These are phyloP conservation scores for Apodemus speciosus DNA, from an alignment of 2,113 vertebrate species.

Conservation along the genomic window DNA sequence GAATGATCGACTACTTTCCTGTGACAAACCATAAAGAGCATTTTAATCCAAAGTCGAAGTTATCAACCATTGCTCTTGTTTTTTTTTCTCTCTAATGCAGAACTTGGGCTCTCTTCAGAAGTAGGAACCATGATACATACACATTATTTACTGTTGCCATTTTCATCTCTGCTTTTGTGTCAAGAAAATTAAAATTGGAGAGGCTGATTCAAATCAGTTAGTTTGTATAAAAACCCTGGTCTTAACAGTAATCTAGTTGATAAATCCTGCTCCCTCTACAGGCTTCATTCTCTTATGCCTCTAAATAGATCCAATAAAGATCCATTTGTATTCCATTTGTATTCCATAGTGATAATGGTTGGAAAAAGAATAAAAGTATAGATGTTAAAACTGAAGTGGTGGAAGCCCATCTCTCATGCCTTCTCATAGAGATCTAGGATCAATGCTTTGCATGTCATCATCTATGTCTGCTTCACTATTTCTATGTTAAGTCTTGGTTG, in stretches of 20 bases:
- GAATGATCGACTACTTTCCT: constrained; percentile 89
- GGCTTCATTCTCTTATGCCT: not conserved
- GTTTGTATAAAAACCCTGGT: not conserved
- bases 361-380: not conserved
- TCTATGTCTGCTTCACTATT: not conserved
- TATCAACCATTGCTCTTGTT: not conserved
- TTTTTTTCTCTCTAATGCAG: constrained; percentile 7
- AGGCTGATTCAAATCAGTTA: not conserved
- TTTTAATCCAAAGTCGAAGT: constrained; percentile 16
- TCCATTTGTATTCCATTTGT: not conserved
- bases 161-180: not conserved
- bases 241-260: not conserved
- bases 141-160: not conserved
- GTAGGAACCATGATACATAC: not conserved
- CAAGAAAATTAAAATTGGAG: not conserved
- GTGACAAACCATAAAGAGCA: not conserved
- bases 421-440: not conserved
- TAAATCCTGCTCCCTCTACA: not conserved
- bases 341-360: not conserved
- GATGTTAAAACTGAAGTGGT: not conserved
- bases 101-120: not conserved
- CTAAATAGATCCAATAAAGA: not conserved
- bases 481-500: not conserved
- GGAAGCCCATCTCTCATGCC: not conserved
- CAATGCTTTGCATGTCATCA: not conserved